Base-by-base conservation (phyloP, 2,797 vertebrate species). In the Phrynocephalus vlangalii region DNA sequence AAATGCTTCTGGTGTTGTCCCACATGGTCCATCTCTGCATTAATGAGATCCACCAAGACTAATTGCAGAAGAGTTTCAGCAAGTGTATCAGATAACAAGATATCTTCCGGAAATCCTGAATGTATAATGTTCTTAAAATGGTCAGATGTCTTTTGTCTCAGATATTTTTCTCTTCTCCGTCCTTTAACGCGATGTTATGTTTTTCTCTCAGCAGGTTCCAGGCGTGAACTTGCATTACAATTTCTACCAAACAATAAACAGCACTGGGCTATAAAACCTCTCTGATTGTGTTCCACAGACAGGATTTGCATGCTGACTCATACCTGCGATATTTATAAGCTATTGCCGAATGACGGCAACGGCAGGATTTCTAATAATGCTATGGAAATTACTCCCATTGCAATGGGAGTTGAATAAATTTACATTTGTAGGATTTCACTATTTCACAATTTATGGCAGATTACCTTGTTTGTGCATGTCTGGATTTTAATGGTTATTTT, bases 381-480 rank as follows among this genome's bases (percentile, higher is more conserved):
- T 95, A 92, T 97, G 96, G 95, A 97, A 97, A 96, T 97, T 94
- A 94, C 92, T 96, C 95, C 94, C 95, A 96, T 94, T 94, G 96
- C 94, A 96, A 93, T 91, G 94, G 96, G 96, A 96, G 92, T 93
- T 94, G 96, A 97, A 97, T 97, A 95, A 94, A 97, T 97, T 97
- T 97, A 97, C 95, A 96, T 96, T 97, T 95, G 95, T 94, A 94
- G 95, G 93, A 96, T 96, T 96, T 96, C 96, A 95, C 94, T 92
- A 93, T 96, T 96, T 96, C 92, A 95, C 95, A 96, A 97, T 97
- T 97, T 97, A 97, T 96, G 96, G 95, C 94, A 96, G 96, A 97
- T 97, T 97, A 96, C 96, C 96, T 97, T 97, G 96, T 97, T 97
- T 97, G 96, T 97, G 96, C 95, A 95, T 96, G 96, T 95, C 96